Conservation (phyloP, 92 coral and sea anemone genomes). For the Epizoanthus fatuus region DNA sequence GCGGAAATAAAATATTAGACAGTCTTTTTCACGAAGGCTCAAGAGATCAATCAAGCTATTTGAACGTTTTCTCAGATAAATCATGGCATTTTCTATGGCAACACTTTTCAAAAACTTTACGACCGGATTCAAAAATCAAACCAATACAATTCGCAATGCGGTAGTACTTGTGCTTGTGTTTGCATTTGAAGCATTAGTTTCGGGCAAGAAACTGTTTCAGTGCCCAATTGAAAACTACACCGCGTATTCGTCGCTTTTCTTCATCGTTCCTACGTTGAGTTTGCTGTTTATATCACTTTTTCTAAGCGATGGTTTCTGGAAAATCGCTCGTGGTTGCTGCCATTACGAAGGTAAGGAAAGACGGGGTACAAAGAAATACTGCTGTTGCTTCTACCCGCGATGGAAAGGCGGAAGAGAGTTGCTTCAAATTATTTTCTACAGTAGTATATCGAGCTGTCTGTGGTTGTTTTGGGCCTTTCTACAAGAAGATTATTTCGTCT, state of each 20-base stretch:
- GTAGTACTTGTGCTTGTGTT: conserved; percentile 72
- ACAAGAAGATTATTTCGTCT: conserved; percentile 75
- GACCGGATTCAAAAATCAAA: conserved; percentile 68
- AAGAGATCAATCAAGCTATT: background rate
- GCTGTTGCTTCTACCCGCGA: conserved; percentile 77
- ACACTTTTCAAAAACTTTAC: conserved; percentile 73
- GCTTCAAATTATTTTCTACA: conserved; percentile 49
- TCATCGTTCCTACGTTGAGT: conserved; percentile 71
- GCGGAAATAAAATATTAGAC: too few relatives aligned
- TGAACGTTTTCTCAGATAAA: background rate
- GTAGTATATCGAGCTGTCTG: conserved; percentile 65
- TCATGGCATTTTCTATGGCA: conserved; percentile 74
- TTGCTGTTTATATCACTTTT: conserved; percentile 68
- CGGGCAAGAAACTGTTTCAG: conserved; percentile 54
- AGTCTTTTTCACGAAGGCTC: too few relatives aligned
- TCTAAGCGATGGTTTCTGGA: conserved; percentile 75
- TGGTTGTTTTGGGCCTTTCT: conserved; percentile 90
- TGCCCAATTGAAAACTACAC: conserved; percentile 70
- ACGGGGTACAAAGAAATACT: conserved; percentile 48
- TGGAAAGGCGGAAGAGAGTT: conserved; percentile 83
- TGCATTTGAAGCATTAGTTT: conserved; percentile 76
- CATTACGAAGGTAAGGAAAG: conserved; percentile 59
- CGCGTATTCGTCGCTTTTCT: conserved; percentile 71
- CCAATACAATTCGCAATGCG: conserved; percentile 73
- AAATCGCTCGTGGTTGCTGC: conserved; percentile 76